Evolutionary conservation across 1,140 invertebrate genomes (phyloP), one percentile per base, ranked within the genome.

Genomic region (Mizuhopecten yessoensis): DNA sequence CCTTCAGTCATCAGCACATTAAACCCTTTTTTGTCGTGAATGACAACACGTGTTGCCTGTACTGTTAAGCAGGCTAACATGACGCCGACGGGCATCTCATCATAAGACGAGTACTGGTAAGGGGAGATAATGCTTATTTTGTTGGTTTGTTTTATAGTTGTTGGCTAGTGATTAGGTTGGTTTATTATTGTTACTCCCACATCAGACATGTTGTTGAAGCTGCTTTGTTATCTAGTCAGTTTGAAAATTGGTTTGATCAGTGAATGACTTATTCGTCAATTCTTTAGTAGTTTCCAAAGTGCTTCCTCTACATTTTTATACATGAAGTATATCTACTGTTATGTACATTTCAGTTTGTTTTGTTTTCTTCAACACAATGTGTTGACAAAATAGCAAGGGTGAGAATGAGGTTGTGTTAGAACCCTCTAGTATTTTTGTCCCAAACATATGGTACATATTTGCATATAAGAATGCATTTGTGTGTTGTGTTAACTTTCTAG

Each of bases 221-320:
- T 39, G 42, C 42, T 75, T 75, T 75, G 57, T 75, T 75, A 75
- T 75, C 57, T 75, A 75, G 57, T 75, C 57, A 75, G 42, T 45
- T 10, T 45, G 42, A 45, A 13, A 7, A 7, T 39, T 39, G 42
- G 42, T 45, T 45, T 45, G 9, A 45, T 45, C 42, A 15, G 42
- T 45, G 1, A 45, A 45, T 10, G 0, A 45, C 9, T 45, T 13
- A 17, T 75, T 5, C 36, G 13, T 39, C 36, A 39, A 39, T 75
- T 75, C 57, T 75, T n/a, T 5, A 29, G 57, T 75, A 17, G 57
- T 75, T 75, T 75, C n/a, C 57, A 75, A 75, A 75, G 57, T 75
- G 57, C 57, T 75, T 75, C 57, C 57, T 75, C 5, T 75, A 17
- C 17, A 75, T 75, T 3, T 29, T 29, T 29, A 29, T 49, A n/a